Evolutionary conservation across 2,888 invertebrate species (phyloP).

Genomic region (Drosophila prolongata): DNA sequence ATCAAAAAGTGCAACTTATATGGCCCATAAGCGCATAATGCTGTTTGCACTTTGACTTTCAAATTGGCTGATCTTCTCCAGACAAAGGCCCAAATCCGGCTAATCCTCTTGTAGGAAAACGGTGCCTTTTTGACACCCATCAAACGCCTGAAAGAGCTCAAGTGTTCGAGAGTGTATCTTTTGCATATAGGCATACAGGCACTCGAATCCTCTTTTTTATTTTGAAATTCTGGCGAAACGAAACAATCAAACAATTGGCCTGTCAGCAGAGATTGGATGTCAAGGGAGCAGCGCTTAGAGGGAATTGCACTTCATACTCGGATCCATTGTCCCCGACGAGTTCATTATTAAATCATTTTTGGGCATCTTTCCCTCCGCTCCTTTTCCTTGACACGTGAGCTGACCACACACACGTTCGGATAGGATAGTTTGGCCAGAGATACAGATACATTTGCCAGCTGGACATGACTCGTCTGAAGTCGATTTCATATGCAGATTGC

Average conservation of each 20-base stretch:
- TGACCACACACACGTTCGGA: conserved; percentile 63
- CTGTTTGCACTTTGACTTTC: conserved; percentile 74
- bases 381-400: conserved; percentile 65
- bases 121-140: conserved; percentile 78
- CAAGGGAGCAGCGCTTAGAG: conserved; percentile 64
- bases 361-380: conserved; percentile 8
- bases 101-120: conserved; percentile 69
- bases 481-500: conserved; percentile 63
- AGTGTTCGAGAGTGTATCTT: conserved; percentile 60
- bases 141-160: conserved; percentile 64
- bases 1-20: conserved; percentile 52
- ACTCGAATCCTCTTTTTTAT: conserved; percentile 30
- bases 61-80: conserved; percentile 70
- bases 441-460: conserved; percentile 56
- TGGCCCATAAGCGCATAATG: conserved; percentile 69
- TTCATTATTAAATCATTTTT: conserved; percentile 75
- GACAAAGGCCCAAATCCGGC: conserved; percentile 71
- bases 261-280: conserved; percentile 71
- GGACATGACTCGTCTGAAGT: conserved; percentile 65
- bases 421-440: conserved; percentile 6
- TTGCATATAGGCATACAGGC: conserved; percentile 64
- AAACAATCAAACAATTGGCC: conserved; percentile 63
- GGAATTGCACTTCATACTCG: conserved; percentile 54
- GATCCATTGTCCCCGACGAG: conserved; percentile 63
- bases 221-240: conserved; percentile 62